A percentile compares a stretch with the other conserved stretches of the same genome.
phyloP scores from a whole-genome alignment of 2,888 invertebrate species.

The Pseudanteris insignis region DNA sequence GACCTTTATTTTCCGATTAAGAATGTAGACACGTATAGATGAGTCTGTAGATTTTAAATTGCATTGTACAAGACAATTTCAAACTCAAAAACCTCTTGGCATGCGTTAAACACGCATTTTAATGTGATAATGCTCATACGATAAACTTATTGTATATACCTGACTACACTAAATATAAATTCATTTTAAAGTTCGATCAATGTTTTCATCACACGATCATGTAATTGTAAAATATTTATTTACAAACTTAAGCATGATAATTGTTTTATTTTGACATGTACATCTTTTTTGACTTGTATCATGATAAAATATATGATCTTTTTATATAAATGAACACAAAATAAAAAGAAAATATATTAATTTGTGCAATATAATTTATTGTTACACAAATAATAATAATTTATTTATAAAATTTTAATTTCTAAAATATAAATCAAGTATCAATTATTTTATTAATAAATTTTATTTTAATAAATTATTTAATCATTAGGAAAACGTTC shows the following conservation, averaged over 20 bases:
- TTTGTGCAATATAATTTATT: no score
- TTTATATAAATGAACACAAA: constrained; percentile 13
- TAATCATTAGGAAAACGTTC: no score
- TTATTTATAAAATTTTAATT: no score
- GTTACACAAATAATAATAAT: no score
- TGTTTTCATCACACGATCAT: constrained; percentile 15
- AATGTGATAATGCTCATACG: constrained; percentile 27
- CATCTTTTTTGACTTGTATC: neutral
- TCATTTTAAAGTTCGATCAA: constrained; percentile 33
- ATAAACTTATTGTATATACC: constrained; percentile 21
- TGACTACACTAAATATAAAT: constrained; percentile 5
- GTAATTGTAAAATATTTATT: constrained; percentile 16
- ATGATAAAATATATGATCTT: constrained; percentile 6
- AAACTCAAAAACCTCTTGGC: constrained; percentile 8
- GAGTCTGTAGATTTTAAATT: constrained; percentile 14
- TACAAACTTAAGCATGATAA: constrained; percentile 4
- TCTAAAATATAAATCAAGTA: no score
- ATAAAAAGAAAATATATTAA: constrained; percentile 4
- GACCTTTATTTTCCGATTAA: constrained; percentile 15
- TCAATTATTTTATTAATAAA: no score
- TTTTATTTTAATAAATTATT: no score
- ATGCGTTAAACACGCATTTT: constrained; percentile 20
- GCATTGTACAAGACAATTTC: constrained; percentile 11
- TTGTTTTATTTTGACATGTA: constrained; percentile 15
- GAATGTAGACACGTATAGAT: constrained; percentile 37